A percentile compares a stretch with the other conserved stretches of the same genome.
phyloP scores from a whole-genome alignment of 2,797 vertebrate species.

The Lepilemur septentrionalis region DNA sequence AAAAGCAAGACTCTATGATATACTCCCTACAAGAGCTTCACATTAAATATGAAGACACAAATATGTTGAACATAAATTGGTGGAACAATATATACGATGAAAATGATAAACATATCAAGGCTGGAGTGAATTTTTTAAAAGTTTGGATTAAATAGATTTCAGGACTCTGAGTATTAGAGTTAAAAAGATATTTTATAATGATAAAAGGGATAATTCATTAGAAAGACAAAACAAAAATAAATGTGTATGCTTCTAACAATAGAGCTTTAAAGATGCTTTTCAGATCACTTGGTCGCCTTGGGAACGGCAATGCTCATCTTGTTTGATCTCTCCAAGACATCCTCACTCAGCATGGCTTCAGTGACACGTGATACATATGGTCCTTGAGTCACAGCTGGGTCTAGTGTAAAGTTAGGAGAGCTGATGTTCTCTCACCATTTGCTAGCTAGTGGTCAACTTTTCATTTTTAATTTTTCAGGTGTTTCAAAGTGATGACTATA shows the following conservation, averaged over 20 bases:
- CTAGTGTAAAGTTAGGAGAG: not conserved
- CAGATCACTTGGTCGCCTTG: not conserved
- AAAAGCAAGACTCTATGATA: not conserved
- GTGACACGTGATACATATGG: fast-evolving
- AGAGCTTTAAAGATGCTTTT: not conserved
- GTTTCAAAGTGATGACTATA: not conserved
- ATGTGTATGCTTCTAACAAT: not conserved
- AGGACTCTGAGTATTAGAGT: not conserved
- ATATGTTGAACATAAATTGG: not conserved
- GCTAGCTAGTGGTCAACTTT: not conserved
- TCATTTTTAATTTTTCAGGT: conserved; percentile 11
- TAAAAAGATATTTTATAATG: not conserved
- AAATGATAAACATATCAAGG: not conserved
- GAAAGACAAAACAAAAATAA: not conserved
- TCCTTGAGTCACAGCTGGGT: not conserved
- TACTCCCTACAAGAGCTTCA: not conserved
- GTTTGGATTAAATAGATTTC: not conserved
- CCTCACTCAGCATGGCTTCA: not conserved
- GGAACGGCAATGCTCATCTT: not conserved
- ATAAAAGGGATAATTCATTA: not conserved
- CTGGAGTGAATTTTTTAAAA: not conserved
- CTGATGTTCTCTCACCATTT: not conserved
- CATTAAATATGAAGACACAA: not conserved
- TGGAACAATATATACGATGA: not conserved
- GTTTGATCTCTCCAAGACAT: not conserved